Percentiles rank a stretch among this genome's conserved stretches.
Conservation (phyloP, 1,140 invertebrate genomes). For the Zaprionus nigranus region DNA sequence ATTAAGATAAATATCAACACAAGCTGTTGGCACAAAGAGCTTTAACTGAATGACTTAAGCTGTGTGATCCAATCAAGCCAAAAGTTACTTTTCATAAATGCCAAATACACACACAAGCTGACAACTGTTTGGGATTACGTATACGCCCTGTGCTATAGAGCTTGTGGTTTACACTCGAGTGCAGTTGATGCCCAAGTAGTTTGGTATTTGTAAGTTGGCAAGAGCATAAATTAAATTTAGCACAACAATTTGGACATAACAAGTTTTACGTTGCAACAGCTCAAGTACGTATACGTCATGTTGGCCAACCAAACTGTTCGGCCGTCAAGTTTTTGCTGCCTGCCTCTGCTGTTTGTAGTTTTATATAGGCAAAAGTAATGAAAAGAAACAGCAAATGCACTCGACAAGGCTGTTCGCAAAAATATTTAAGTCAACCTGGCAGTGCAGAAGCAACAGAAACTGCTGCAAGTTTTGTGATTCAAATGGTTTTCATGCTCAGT, state of each 20-base stretch:
- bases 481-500: conserved; percentile 58
- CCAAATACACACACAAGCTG: conserved; percentile 25
- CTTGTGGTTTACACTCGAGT: conserved; percentile 48
- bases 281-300: conserved; percentile 31
- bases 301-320: conserved; percentile 37
- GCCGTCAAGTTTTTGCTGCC: conserved; percentile 31
- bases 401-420: conserved; percentile 21
- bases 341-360: conserved; percentile 5
- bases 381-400: conserved; percentile 43
- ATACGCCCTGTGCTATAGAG: conserved; percentile 55
- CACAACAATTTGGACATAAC: conserved; percentile 47
- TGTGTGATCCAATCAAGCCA: conserved; percentile 32
- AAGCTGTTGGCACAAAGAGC: conserved; percentile 20
- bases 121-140: conserved; percentile 37
- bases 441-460: not conserved
- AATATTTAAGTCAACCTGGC: conserved; percentile 38
- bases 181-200: conserved; percentile 33
- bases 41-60: conserved; percentile 32
- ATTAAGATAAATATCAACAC: conserved; percentile 32
- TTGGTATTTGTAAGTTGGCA: conserved; percentile 43
- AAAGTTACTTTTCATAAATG: conserved; percentile 50
- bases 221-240: conserved; percentile 70
- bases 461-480: conserved; percentile 26
- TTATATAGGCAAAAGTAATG: conserved; percentile 25
- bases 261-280: conserved; percentile 40